Evolutionary conservation across 2,888 invertebrate genomes (phyloP), one percentile per base, ranked within the genome.

Genomic region (Drosophila atroscutellata): DNA sequence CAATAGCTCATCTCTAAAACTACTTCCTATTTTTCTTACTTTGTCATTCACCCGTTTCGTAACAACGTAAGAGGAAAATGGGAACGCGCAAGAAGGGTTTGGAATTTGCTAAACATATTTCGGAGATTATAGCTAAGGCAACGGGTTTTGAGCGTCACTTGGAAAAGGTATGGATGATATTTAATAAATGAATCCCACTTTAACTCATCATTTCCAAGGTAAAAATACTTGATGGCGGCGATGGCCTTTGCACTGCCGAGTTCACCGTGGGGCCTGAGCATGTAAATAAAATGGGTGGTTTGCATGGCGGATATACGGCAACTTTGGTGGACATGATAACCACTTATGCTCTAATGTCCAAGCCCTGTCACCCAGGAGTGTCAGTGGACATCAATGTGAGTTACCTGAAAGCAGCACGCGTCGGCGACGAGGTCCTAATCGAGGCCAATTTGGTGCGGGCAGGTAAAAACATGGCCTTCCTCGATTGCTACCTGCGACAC

Each of bases 221-320:
- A 0, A 75, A 77, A 70, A 85, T 92, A 7, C 61, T 82, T 91
- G 94, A 75, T 24, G 95, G 95, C 69, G 95, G 94, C 26, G 93
- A 95, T 86, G 98, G 98, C 2, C 94, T 94, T 56, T 96, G 97
- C 92, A 92, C 94, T 20, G 97, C 97, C 34, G 96, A 97, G 91
- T 95, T 98, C 87, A 94, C 94, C 81, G 95, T 98, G 0, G 94
- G 94, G 0, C 94, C 95, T 1, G 96, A 96, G 77, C 96, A 97
- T 90, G 92, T 96, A 2, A 98, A 98, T 92, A 92, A 93, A 32
- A 95, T 94, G 6, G 97, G 97, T 1, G 95, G 95, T 0, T 92
- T 98, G 2, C 98, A 98, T 90, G 98, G 98, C 6, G 98, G 97
- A 18, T 95, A 97, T 84, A 96, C 96, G 7, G 96, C 97, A 6